Evolutionary conservation across 1,140 invertebrate species (phyloP).

Genomic region (Caerostris darwini): DNA sequence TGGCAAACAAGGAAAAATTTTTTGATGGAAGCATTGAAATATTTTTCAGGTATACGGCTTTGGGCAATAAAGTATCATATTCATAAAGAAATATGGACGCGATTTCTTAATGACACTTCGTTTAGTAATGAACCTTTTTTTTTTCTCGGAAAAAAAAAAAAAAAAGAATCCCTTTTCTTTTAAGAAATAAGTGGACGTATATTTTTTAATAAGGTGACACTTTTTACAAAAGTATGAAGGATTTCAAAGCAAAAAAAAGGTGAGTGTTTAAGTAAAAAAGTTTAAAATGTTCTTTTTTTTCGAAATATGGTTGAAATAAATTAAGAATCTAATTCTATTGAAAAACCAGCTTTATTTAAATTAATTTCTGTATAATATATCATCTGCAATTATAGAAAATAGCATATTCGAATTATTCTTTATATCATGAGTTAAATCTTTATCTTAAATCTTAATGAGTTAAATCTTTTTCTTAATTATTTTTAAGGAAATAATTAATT

Average conservation of each 20-base stretch:
- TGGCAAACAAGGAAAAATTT: constrained; percentile 45
- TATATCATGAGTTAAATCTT: too few species aligned
- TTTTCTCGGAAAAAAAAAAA: not conserved
- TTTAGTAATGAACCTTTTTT: constrained; percentile 57
- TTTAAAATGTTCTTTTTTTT: not conserved
- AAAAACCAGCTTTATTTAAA: too few species aligned
- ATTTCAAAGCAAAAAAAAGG: not conserved
- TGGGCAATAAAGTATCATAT: constrained; percentile 57
- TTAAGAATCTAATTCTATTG: too few species aligned
- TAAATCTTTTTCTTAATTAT: too few species aligned
- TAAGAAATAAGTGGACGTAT: not conserved
- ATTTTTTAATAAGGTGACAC: constrained; percentile 37
- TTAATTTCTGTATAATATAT: too few species aligned
- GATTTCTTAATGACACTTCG: constrained; percentile 62
- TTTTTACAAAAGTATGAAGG: not conserved
- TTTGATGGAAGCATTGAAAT: constrained; percentile 57
- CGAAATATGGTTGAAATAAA: too few species aligned
- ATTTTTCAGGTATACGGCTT: constrained; percentile 68
- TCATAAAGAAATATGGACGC: constrained; percentile 48
- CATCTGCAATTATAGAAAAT: too few species aligned
- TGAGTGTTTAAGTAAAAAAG: not conserved
- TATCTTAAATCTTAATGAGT: too few species aligned
- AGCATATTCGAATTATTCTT: too few species aligned
- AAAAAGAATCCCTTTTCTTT: not conserved
- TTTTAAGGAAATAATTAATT: too few species aligned